phyloP scores from a whole-genome alignment of 2,797 vertebrate genomes.

The Catostomus latipinnis region DNA sequence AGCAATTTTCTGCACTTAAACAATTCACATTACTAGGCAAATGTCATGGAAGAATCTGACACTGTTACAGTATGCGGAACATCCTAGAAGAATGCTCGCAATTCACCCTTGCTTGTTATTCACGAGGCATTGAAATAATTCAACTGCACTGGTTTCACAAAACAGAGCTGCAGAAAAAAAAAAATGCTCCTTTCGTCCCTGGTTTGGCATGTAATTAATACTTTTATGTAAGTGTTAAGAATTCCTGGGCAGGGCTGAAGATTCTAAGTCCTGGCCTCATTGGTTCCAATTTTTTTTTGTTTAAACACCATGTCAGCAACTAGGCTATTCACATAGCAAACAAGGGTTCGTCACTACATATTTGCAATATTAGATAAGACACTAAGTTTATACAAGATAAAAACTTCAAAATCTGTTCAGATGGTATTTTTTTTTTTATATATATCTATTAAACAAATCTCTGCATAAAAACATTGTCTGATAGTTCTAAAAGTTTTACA shows the following conservation, averaged over 20 bases:
- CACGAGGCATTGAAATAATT: conserved; percentile 12
- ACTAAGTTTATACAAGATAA: too few relatives aligned
- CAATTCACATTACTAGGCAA: neutral
- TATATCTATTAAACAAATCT: too few relatives aligned
- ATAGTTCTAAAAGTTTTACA: too few relatives aligned
- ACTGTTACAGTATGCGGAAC: conserved; percentile 56
- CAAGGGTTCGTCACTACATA: too few relatives aligned
- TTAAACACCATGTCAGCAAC: too few relatives aligned
- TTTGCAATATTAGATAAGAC: too few relatives aligned
- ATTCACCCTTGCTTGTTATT: neutral
- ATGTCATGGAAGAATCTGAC: conserved; percentile 67
- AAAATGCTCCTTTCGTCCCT: neutral
- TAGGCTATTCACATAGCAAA: too few relatives aligned
- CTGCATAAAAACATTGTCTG: too few relatives aligned
- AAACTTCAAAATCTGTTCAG: too few relatives aligned
- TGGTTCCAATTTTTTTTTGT: too few relatives aligned
- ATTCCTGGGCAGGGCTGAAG: neutral
- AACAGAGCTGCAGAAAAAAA: conserved; percentile 25
- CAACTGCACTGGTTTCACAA: neutral
- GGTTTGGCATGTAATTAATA: conserved; percentile 1
- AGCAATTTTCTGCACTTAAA: neutral
- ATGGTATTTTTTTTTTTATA: too few relatives aligned
- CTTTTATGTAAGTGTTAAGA: neutral
- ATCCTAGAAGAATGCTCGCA: conserved; percentile 36
- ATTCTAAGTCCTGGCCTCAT: too few relatives aligned